phyloP scores from a whole-genome alignment of 2,888 invertebrate genomes.

The Stenodema calcarata region DNA sequence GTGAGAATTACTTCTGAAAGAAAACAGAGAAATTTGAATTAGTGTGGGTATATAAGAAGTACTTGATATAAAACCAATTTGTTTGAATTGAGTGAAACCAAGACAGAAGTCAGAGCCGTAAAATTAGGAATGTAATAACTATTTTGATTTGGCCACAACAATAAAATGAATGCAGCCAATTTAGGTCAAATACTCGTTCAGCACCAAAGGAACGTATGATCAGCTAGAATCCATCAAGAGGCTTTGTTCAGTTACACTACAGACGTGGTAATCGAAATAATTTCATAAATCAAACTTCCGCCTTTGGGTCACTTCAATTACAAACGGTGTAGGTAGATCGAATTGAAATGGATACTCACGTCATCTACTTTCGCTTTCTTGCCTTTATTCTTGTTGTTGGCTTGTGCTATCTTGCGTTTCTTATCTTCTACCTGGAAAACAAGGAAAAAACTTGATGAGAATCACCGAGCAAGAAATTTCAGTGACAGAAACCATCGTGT shows the following conservation, averaged over 20 bases:
- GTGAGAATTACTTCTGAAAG: constrained; percentile 42
- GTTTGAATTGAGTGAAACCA: no score
- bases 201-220: no score
- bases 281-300: no score
- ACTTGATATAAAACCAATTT: not conserved
- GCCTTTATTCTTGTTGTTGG: constrained; percentile 58
- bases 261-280: no score
- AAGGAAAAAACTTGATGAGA: not conserved
- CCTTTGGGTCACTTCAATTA: not conserved
- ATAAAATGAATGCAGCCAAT: no score
- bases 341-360: constrained; percentile 44
- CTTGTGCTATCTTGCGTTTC: constrained; percentile 58
- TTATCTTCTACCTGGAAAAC: constrained; percentile 58
- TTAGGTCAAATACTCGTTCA: no score
- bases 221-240: no score
- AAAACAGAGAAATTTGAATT: constrained; percentile 3
- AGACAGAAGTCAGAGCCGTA: no score
- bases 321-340: not conserved
- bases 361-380: constrained; percentile 58
- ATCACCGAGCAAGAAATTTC: not conserved
- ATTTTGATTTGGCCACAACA: no score
- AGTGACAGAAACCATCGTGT: no score
- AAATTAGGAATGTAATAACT: no score
- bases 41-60: not conserved
- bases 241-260: no score